Conservation (phyloP, 2,888 invertebrate species). For the Aradus depressus region DNA sequence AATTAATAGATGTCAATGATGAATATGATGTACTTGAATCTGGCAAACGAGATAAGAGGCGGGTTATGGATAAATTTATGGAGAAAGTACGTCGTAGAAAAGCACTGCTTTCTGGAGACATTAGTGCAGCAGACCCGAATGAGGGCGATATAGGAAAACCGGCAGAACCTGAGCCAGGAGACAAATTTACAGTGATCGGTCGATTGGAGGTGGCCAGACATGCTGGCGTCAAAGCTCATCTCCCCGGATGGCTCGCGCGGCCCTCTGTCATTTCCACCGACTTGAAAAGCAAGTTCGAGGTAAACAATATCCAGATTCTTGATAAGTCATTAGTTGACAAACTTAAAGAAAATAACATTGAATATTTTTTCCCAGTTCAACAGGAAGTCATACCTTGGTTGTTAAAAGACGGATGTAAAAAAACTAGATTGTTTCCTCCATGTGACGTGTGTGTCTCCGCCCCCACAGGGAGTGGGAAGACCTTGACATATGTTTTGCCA, state of each 20-base stretch:
- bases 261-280: constrained; percentile 67
- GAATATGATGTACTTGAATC: too few species aligned
- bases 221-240: constrained; percentile 62
- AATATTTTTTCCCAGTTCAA: constrained; percentile 46
- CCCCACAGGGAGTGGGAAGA: constrained; percentile 96
- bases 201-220: too few species aligned
- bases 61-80: too few species aligned
- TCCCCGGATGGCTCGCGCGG: constrained; percentile 79
- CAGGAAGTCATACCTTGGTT: constrained; percentile 65
- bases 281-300: constrained; percentile 45
- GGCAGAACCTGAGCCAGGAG: too few species aligned
- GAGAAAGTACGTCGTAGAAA: too few species aligned
- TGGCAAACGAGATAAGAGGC: too few species aligned
- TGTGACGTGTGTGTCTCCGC: constrained; percentile 92
- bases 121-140: too few species aligned
- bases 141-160: too few species aligned
- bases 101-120: too few species aligned
- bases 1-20: too few species aligned
- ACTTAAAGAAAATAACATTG: background rate
- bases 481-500: constrained; percentile 85
- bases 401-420: constrained; percentile 41
- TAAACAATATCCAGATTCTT: constrained; percentile 50
- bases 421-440: constrained; percentile 50
- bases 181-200: too few species aligned
- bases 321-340: constrained; percentile 48